phyloP scores from a whole-genome alignment of 2,113 vertebrate genomes.

The Podiceps cristatus region DNA sequence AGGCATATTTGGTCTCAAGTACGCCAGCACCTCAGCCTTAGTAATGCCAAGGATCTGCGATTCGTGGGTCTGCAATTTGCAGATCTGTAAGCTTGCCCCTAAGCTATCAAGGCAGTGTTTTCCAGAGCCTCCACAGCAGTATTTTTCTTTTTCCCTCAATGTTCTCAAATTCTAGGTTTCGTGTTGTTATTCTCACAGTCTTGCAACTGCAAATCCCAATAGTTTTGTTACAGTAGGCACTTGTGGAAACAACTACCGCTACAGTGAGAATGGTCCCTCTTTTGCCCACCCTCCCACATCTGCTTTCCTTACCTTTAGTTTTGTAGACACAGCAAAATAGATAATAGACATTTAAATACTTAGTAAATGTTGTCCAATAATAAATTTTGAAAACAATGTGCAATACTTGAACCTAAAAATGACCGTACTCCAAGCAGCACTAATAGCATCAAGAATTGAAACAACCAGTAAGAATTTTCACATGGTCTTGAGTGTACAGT shows the following conservation, averaged over 20 bases:
- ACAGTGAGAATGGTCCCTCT: not conserved
- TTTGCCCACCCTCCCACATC: not conserved
- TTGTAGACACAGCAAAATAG: not conserved
- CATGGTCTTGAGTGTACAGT: not conserved
- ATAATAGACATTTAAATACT: not conserved
- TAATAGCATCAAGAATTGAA: not conserved
- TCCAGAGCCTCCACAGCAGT: not conserved
- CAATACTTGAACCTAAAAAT: not conserved
- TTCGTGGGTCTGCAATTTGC: not conserved
- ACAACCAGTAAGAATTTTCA: not conserved
- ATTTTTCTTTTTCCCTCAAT: not conserved
- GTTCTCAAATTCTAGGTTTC: not conserved
- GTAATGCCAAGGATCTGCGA: not conserved
- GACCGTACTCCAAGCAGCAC: not conserved
- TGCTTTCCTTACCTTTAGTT: not conserved
- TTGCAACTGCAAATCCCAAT: not conserved
- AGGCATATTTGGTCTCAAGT: not conserved
- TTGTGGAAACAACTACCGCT: not conserved
- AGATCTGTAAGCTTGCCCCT: not conserved
- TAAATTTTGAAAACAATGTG: not conserved
- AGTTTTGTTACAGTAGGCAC: not conserved
- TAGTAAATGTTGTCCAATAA: not conserved
- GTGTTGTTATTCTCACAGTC: not conserved
- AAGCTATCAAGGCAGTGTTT: not conserved
- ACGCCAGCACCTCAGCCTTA: not conserved